Conservation (phyloP, 2,888 invertebrate genomes). For the Gortyna flavago region DNA sequence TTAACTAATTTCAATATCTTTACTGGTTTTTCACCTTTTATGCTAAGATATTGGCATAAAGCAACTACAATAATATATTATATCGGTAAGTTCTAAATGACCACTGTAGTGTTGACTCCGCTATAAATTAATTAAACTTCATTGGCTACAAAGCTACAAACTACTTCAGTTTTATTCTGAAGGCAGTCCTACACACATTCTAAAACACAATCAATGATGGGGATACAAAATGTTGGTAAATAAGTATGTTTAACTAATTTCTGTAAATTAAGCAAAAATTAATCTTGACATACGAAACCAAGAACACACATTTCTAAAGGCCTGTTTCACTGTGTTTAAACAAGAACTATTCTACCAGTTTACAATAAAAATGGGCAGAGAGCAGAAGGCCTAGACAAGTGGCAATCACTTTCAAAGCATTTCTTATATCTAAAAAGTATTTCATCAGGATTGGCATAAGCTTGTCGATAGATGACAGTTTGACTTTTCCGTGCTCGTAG, state of each 20-base stretch:
- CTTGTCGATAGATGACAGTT: not conserved
- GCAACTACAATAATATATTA: not conserved
- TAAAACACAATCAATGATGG: not conserved
- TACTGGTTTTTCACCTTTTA: not conserved
- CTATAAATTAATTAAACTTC: slow-evolving; percentile 26
- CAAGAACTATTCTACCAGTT: not conserved
- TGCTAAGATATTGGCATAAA: not conserved
- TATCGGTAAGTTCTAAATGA: not conserved
- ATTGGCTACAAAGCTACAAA: slow-evolving; percentile 1
- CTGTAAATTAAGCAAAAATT: not conserved
- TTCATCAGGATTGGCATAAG: not conserved
- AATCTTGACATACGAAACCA: not conserved
- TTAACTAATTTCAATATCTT: not conserved
- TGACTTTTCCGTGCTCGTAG: not conserved
- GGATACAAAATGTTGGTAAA: not conserved
- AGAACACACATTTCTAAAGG: not conserved
- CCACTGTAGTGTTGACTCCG: not conserved
- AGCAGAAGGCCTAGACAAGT: not conserved
- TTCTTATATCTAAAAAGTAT: not conserved
- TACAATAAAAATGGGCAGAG: not conserved
- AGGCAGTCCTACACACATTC: not conserved
- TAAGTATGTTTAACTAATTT: not conserved
- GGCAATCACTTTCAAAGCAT: not conserved
- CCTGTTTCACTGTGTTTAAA: not conserved
- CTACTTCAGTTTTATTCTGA: slow-evolving; percentile 9